phyloP scores from a whole-genome alignment of 1,140 invertebrate species.

The Neoseiulus cucumeris region DNA sequence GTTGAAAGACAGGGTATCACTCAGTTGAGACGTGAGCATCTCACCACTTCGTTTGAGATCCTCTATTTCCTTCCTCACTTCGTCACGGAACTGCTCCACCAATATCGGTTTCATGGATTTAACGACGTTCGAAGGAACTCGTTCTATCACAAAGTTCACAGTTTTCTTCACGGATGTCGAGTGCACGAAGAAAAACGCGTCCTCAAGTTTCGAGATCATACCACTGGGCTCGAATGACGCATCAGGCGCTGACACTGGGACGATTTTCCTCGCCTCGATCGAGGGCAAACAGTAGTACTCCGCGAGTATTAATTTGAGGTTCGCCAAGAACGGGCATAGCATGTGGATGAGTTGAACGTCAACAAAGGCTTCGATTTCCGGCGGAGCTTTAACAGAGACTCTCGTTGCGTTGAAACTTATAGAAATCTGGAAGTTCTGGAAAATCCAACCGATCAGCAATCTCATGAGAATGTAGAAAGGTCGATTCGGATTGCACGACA shows the following conservation, averaged over 20 bases:
- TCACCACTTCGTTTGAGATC: background rate
- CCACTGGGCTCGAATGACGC: background rate
- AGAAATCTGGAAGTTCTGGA: background rate
- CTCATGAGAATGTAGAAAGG: background rate
- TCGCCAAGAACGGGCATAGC: background rate
- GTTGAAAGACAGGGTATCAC: background rate
- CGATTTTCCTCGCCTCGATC: background rate
- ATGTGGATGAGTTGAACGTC: background rate
- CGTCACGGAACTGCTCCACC: background rate
- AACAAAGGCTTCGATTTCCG: background rate
- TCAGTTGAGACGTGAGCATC: background rate
- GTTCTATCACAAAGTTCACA: background rate
- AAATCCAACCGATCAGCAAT: background rate
- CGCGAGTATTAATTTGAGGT: background rate
- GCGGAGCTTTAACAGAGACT: background rate
- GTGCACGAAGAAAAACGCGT: background rate
- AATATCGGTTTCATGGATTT: background rate
- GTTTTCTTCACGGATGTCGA: background rate
- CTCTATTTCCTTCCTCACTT: background rate
- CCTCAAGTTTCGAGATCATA: background rate
- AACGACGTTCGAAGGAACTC: background rate
- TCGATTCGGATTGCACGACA: background rate
- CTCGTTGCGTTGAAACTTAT: background rate
- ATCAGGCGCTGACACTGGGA: background rate
- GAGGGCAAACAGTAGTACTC: background rate